Base-by-base conservation (phyloP, 2,888 invertebrate species). In the Brassicogethes aeneus region DNA sequence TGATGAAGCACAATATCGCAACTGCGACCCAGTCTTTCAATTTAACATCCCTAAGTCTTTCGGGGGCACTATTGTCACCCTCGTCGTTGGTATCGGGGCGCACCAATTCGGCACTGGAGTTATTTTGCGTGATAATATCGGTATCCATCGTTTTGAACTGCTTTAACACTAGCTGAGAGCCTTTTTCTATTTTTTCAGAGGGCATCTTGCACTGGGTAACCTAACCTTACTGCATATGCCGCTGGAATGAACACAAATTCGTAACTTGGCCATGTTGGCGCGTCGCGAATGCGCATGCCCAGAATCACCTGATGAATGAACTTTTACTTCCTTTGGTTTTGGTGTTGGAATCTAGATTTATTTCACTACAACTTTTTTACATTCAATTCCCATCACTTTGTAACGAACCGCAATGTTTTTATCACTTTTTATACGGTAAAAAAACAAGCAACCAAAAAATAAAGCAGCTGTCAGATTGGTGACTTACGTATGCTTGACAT, bases 1-100 rank as follows among this genome's bases (percentile, higher is more conserved):
- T 99, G 50, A 97, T 88, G 64, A 83, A 90, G 67, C 90, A 91
- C 58, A 96, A 72, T 52, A 94, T 80, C 37, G 71, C 70, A 42
- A 94, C 86, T 39, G 88, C 85, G 55, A 76, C 58, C 74, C 76
- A 78, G 60, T 78, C 74, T 38, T 58, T 52, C 17, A 53, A 55
- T 15, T 69, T 71, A 33, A 78, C 61, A 46, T 65, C 61, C 43
- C 62, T 62, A 42, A 66, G 55, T 40, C 55, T 57, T n/a, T n/a
- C n/a, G n/a, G n/a, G n/a, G 16, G 42, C 39, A 7, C 39, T 40
- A 15, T 59, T 50, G 15, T 41, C 48, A 46, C 39, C 39, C 36
- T 57, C 55, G 36, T 53, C 55, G 2, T 39, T 31, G 3, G 10
- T 12, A 33, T 34, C 41, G 16, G 42, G 36, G 14, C 55, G 56